A percentile compares a stretch with the other conserved stretches of the same genome.
phyloP scores from a whole-genome alignment of 2,797 vertebrate species.

The Smutsia temminckii region DNA sequence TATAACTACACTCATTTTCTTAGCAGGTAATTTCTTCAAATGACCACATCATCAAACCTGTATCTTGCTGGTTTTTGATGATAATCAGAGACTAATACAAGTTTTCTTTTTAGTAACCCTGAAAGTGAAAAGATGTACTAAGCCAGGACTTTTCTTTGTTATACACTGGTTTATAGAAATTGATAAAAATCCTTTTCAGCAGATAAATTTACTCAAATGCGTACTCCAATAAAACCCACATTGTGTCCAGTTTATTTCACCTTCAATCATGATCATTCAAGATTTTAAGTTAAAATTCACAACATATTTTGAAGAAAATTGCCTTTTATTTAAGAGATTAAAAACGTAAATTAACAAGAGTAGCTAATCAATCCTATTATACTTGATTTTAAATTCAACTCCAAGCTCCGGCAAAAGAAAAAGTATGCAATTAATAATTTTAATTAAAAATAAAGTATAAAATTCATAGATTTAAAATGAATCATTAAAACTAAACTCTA shows the following conservation, averaged over 20 bases:
- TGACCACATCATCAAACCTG: not conserved
- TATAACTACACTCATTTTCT: not conserved
- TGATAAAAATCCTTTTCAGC: not conserved
- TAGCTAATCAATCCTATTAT: not conserved
- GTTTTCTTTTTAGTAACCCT: not conserved
- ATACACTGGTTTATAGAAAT: not conserved
- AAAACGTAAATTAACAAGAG: not conserved
- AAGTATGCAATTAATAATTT: not conserved
- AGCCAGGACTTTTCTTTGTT: not conserved
- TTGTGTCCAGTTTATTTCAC: not conserved
- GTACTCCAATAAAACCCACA: not conserved
- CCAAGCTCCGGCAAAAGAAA: not conserved
- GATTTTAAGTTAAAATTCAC: not conserved
- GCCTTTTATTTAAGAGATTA: not conserved
- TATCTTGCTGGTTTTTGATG: constrained; percentile 12
- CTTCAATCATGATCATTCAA: not conserved
- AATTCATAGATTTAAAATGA: not conserved
- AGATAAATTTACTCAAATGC: not conserved
- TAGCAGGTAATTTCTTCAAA: constrained; percentile 32
- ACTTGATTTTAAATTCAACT: not conserved
- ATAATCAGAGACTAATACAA: constrained; percentile 20
- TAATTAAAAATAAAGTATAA: not conserved
- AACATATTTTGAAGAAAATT: constrained; percentile 5
- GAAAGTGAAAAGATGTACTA: not conserved
- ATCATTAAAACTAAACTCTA: not conserved